These are phyloP conservation scores for Recurvirostra avosetta DNA, from an alignment of 2,113 vertebrate species.

Conservation along the genomic window DNA sequence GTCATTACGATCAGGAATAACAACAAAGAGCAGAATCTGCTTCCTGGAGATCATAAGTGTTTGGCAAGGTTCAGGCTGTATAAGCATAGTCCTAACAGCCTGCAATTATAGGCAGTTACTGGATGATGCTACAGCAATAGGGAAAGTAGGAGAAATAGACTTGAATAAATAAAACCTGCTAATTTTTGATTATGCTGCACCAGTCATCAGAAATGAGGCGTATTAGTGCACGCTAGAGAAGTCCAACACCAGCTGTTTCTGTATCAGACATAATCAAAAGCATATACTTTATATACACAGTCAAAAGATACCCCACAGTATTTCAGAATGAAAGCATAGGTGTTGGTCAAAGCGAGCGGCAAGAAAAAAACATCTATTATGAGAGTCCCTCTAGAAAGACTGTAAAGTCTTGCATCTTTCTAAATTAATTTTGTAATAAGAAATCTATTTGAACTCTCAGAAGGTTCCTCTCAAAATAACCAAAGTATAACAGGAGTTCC, in stretches of 20 bases:
- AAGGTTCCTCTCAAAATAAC: not conserved
- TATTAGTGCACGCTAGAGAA: not conserved
- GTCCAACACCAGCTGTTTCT: not conserved
- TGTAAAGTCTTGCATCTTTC: not conserved
- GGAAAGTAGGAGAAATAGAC: not conserved
- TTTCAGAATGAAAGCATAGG: not conserved
- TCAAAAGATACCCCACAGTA: not conserved
- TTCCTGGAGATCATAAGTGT: not conserved
- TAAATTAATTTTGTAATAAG: conserved; percentile 8
- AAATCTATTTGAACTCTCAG: not conserved
- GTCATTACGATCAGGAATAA: not conserved
- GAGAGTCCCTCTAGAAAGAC: not conserved
- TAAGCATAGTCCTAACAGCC: not conserved
- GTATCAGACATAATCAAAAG: not conserved
- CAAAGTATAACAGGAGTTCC: not conserved
- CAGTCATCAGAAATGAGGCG: not conserved
- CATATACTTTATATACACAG: not conserved
- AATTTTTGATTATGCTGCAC: not conserved
- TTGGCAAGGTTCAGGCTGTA: not conserved
- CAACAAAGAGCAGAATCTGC: not conserved
- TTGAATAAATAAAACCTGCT: not conserved
- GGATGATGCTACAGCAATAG: not conserved
- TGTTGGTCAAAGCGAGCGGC: not conserved
- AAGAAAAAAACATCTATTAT: not conserved
- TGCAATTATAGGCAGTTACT: not conserved